Percentiles rank a stretch among this genome's conserved stretches.
Conservation (phyloP, 2,797 vertebrate species). For the Hyperoplus immaculatus region DNA sequence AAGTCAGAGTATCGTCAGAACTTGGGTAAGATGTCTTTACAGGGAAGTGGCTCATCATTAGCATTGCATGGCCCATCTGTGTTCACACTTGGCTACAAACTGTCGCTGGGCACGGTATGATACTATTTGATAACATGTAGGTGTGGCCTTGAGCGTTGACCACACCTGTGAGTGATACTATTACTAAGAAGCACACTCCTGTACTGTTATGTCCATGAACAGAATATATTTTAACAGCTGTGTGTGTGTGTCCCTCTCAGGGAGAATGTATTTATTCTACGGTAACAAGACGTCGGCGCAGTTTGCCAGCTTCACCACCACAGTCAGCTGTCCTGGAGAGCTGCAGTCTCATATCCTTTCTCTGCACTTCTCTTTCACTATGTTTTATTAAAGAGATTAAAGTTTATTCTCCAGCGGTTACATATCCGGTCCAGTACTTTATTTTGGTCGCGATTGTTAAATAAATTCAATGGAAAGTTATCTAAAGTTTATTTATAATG, state of each 20-base stretch:
- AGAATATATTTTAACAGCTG: neutral
- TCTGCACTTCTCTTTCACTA: neutral
- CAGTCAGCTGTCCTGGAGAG: slow-evolving; percentile 90
- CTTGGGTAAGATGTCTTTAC: slow-evolving; percentile 84
- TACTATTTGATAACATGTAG: neutral
- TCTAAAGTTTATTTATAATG: no score
- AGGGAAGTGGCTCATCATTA: neutral
- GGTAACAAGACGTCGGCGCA: slow-evolving; percentile 96
- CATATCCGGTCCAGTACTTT: no score
- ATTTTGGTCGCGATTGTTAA: no score
- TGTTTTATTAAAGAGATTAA: neutral
- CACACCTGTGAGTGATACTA: neutral
- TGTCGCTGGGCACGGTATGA: no score
- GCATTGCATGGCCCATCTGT: no score
- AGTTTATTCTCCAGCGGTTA: no score
- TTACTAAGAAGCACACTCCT: neutral
- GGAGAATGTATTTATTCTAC: slow-evolving; percentile 95
- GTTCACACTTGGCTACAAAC: neutral
- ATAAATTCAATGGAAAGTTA: no score
- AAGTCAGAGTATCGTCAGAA: slow-evolving; percentile 96
- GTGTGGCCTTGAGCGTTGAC: neutral
- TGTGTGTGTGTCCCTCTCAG: slow-evolving; percentile 71
- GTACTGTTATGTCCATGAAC: neutral
- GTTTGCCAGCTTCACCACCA: slow-evolving; percentile 92
- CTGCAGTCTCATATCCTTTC: slow-evolving; percentile 93